Evolutionary conservation across 2,797 vertebrate genomes (phyloP).

Genomic region (Mus spretus): DNA sequence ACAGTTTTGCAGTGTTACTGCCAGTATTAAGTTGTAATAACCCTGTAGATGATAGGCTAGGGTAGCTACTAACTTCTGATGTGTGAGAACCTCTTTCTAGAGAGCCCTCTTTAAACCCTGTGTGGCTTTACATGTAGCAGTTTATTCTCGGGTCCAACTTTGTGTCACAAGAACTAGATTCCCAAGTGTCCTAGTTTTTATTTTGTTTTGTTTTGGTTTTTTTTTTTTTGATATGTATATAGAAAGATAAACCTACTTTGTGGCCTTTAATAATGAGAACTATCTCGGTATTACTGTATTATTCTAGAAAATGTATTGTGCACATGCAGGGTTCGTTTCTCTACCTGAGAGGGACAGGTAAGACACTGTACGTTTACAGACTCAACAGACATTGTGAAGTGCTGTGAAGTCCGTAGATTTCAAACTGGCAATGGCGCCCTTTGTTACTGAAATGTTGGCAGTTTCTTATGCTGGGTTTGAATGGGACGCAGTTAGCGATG

Average conservation of each 20-base stretch:
- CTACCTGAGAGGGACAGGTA: constrained; percentile 62
- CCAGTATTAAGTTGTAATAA: constrained; percentile 67
- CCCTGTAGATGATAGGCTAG: constrained; percentile 66
- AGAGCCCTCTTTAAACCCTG: constrained; percentile 82
- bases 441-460: constrained; percentile 69
- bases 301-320: constrained; percentile 80
- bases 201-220: constrained; percentile 73
- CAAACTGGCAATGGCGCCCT: constrained; percentile 80
- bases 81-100: constrained; percentile 66
- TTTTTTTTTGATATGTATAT: constrained; percentile 71
- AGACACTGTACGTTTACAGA: constrained; percentile 84
- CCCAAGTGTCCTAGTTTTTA: constrained; percentile 87
- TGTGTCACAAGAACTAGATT: constrained; percentile 81
- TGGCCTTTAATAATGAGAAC: constrained; percentile 88
- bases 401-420: constrained; percentile 83
- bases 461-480: constrained; percentile 86
- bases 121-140: constrained; percentile 67
- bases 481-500: constrained; percentile 85
- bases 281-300: constrained; percentile 84
- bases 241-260: constrained; percentile 86
- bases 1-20: constrained; percentile 49
- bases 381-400: constrained; percentile 81
- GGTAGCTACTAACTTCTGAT: constrained; percentile 62
- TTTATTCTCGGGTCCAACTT: constrained; percentile 71
- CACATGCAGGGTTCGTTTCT: constrained; percentile 74